Base-by-base conservation (phyloP, 1,140 invertebrate genomes). In the Brachionus manjavacas region DNA sequence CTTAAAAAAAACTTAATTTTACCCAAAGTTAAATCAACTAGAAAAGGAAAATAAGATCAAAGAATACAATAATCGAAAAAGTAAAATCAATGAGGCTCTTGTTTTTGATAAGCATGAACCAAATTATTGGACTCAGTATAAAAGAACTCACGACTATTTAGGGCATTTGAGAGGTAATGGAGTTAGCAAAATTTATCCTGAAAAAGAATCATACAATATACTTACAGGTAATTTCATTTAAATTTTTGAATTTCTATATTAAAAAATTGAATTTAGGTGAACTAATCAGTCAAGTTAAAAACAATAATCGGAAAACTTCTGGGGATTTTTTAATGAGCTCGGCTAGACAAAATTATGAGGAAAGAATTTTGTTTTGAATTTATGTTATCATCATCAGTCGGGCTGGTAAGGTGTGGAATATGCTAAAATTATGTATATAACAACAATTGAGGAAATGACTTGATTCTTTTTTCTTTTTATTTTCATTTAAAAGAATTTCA, bases 91-190 rank as follows among this genome's bases (percentile, higher is more conserved):
- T 25, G 52, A 60, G 35, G 64, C 64, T 11, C 20, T 81, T 12
- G 20, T 64, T 28, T 12, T 68, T 39, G 64, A 68, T 31, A 46
- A 60, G 23, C 31, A 60, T n/a, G 49, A 55, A 20, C 52, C 79
- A 12, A 68, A 81, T 25, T 81, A 41, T 81, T 81, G 79, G 79
- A 81, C 79, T 12, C 79, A 81, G 28, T 81, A 81, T 68, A 81
- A 81, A 46, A 52, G 79, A 23, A 64, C 52, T 9, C 79, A 81
- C n/a, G 79, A 64, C 31, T 81, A 81, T 64, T 64, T 81, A 43
- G 79, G 79, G 4, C 52, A 60, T 64, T 28, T 64, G 6, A 60
- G 79, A 64, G 79, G 52, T 8, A 9, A 39, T 20, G 79, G 79
- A 8, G 79, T 35, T 64, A 20, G 9, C 8, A 60, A 46, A 81